Evolutionary conservation across 2,888 invertebrate species (phyloP).

Genomic region (Euphydryas editha): DNA sequence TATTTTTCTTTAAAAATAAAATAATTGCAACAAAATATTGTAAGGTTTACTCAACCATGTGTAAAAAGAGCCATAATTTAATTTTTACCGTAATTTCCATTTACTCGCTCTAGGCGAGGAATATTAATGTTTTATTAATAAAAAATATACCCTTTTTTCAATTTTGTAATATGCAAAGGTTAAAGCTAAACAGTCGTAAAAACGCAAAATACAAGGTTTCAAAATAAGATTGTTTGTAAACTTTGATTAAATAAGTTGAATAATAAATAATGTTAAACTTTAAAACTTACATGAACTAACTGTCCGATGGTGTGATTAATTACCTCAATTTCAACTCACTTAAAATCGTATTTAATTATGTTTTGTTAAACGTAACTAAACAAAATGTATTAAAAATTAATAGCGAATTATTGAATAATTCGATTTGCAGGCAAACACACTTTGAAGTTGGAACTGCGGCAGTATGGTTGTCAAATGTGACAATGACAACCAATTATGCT

Average conservation of each 20-base stretch:
- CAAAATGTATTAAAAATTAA: not conserved
- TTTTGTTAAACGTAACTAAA: not conserved
- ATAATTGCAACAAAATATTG: no score
- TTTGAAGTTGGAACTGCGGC: constrained; percentile 2
- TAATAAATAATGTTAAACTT: not conserved
- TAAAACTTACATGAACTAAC: constrained; percentile 20
- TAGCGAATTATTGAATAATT: not conserved
- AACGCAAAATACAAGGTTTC: not conserved
- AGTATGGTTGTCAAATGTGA: not conserved
- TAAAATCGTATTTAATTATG: not conserved
- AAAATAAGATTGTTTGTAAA: constrained; percentile 6
- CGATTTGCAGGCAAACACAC: not conserved
- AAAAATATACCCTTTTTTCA: no score
- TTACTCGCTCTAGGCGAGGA: not conserved
- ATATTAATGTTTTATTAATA: not conserved
- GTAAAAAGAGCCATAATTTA: not conserved
- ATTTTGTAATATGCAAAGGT: not conserved
- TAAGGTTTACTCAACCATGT: no score
- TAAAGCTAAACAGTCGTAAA: not conserved
- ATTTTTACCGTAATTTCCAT: not conserved
- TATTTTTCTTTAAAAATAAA: no score
- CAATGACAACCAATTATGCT: not conserved
- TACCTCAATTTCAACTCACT: not conserved
- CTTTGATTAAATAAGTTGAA: not conserved
- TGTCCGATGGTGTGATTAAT: not conserved